Percentiles rank a stretch among this genome's conserved stretches.
Evolutionary conservation across 2,888 invertebrate species (phyloP).

Genomic region (Pilophorus perplexus): DNA sequence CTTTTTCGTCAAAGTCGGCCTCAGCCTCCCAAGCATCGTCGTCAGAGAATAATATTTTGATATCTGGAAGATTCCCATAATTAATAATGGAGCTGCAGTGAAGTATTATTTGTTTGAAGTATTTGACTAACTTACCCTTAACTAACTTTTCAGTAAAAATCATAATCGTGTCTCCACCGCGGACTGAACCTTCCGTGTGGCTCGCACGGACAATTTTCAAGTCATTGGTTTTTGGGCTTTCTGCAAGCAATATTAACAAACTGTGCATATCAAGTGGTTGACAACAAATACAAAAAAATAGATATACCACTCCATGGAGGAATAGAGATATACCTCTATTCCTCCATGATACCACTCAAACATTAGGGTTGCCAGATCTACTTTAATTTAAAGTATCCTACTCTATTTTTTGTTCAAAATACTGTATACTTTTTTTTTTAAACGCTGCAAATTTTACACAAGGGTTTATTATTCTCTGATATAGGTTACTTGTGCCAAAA

Average conservation of each 20-base stretch:
- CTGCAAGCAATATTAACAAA: neutral
- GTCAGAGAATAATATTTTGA: neutral
- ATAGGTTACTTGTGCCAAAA: too few relatives aligned
- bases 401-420: too few relatives aligned
- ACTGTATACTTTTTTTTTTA: too few relatives aligned
- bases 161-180: neutral
- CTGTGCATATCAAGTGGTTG: neutral
- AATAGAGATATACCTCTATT: too few relatives aligned
- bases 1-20: conserved; percentile 5
- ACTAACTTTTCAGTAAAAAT: conserved; percentile 24
- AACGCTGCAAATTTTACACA: too few relatives aligned
- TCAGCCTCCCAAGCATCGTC: neutral
- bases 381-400: too few relatives aligned
- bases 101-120: neutral
- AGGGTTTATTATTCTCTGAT: too few relatives aligned
- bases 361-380: too few relatives aligned
- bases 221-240: conserved; percentile 7
- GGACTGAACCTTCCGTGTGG: conserved; percentile 1
- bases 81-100: neutral
- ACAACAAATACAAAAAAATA: neutral
- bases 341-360: too few relatives aligned
- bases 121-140: neutral
- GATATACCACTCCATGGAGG: neutral
- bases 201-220: neutral
- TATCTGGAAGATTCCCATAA: neutral